Evolutionary conservation across 2,113 vertebrate species (phyloP), one percentile per base, ranked within the genome.

Genomic region (Ploceus nigricollis): DNA sequence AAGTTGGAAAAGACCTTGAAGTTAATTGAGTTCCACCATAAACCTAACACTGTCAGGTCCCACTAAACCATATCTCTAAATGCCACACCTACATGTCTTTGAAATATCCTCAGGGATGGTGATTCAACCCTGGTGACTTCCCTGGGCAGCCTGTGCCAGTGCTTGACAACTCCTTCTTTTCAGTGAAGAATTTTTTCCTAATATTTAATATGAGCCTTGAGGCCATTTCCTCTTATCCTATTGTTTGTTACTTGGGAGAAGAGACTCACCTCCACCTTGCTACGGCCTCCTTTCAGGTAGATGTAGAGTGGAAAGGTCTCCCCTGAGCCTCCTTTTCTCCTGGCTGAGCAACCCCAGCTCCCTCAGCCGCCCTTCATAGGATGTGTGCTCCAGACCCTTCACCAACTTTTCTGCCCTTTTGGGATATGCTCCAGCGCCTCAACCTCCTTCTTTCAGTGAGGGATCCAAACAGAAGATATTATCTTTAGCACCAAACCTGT

Each of bases 401-500:
- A 40, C 9, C n/a, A 71, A 4, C 11, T 63, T 22, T 0, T 0
- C 15, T 87, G 39, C 25, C 8, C 44, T 78, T 54, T 58, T 1
- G 2, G 22, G 23, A 64, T 3, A 3, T 0, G 0, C 10, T 64
- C 44, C 64, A 56, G 40, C 0, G 1, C 13, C 68, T 72, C 35
- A 80, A 7, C 10, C 23, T 80, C 30, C 7, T 39, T 71, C 39
- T 45, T 42, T 25, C 10, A 44, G 27, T 4, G 12, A 82, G 14
- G 7, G 21, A 42, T 15, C 11, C 30, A 51, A 63, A 54, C 1
- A 79, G 61, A 77, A 71, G 7, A 15, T 24, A 56, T 7, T 58
- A 28, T 18, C n/a, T 61, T 35, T 68, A 45, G 24, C 37, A 78
- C 68, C 47, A 73, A 33, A 51, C 30, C 33, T 64, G 18, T 63